Base-by-base conservation (phyloP, 2,888 invertebrate species). In the Plebejus melissa region DNA sequence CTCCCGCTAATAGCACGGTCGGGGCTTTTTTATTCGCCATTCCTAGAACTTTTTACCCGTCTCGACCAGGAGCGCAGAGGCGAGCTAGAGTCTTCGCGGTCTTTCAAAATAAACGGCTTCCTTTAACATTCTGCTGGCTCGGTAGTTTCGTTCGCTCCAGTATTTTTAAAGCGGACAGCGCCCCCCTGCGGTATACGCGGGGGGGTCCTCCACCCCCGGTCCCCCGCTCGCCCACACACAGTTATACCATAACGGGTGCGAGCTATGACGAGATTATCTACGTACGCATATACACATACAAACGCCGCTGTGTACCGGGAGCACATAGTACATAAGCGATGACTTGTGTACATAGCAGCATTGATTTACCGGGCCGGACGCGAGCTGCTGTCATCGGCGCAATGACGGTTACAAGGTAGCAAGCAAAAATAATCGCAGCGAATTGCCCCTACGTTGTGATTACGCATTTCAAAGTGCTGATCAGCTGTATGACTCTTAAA, bases 201-300 rank as follows among this genome's bases (percentile, higher is more conserved):
- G 86, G 83, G 74, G 79, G 82, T 80, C 77, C 76, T 77, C 79
- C 79, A 79, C 82, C 80, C 76, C 79, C 76, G 76, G 54, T 13
- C 77, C 80, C 80, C 77, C 79, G 81, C 80, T 83, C 85, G 82
- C 87, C 88, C 88, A 85, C 87, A 89, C 89, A 88, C 91, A 89
- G 91, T 92, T 90, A 93, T 93, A 90, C 92, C 93, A 93, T 93
- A 93, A 91, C 92, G 91, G 93, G 92, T 87, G 91, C 89, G 88
- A 88, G 90, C 91, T 93, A 93, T 93, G 92, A 93, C 91, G 93
- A 92, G 93, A 93, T 93, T 93, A 93, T 93, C 88, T 90, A 90
- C 90, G 86, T 90, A 90, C 88, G 88, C 86, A 88, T 90, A 88
- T 87, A 87, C 85, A 86, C 85, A 83, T 86, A 89, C 89, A 87